Base-by-base conservation (phyloP, 2,113 vertebrate genomes). In the Eulemur rufifrons region DNA sequence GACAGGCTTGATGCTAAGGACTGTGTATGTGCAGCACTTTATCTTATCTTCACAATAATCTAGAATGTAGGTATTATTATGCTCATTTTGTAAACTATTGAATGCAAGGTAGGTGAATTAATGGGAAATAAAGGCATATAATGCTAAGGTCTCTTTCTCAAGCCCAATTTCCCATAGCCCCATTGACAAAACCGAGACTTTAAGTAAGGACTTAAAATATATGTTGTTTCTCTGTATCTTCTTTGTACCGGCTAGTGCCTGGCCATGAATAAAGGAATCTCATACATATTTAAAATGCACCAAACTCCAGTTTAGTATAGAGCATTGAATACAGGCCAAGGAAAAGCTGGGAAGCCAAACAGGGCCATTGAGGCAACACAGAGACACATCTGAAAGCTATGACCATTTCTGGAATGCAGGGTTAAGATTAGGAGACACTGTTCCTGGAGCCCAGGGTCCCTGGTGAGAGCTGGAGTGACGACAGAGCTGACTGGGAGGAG, bases 201-300 rank as follows among this genome's bases (percentile, higher is more conserved):
- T 64, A 74, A 85, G 88, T n/a, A 71, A 73, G 15, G 52, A 23
- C 15, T 76, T 85, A 29, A 73, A 90, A 91, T 84, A 73, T 71
- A 18, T 32, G 21, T 17, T 45, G 18, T 50, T 94, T 73, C 15
- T 94, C 37, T 64, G 3, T 21, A 56, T 66, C 34, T 71, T 37
- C 83, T 89, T 63, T 90, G 52, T 37, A 8, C 32, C 14, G 78
- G 4, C 64, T 11, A 80, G 2, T 77, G 21, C 1, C 21, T 6
- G 37, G 37, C 13, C 4, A 88, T 50, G 34, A 39, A 85, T 71
- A 73, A 25, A 37, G 10, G 56, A 73, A 63, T 42, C 27, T 25
- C 7, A 54, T 20, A 3, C 8, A 47, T 85, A 71, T 95, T 94
- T 89, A 47, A 81, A 94, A 85, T 13, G 77, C 45, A 32, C 86